Conservation (phyloP, 2,797 vertebrate species). For the Pseudomugil gertrudae region DNA sequence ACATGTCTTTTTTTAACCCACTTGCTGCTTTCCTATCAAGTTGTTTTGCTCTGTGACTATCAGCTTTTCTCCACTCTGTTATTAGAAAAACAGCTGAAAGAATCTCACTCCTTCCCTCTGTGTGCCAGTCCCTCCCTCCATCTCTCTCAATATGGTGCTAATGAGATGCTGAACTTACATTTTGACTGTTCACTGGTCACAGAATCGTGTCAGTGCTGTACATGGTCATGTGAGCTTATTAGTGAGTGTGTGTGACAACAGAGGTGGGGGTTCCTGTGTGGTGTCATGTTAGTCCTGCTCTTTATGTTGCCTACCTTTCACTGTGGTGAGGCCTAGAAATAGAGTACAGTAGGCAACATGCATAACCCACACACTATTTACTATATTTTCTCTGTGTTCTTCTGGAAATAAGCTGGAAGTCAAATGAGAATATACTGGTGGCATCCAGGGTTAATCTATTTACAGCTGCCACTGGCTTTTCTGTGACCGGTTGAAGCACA, state of each 20-base stretch:
- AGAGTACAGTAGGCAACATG: conserved; percentile 20
- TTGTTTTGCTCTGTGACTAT: conserved; percentile 38
- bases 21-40: conserved; percentile 26
- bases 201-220: conserved; percentile 62
- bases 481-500: neutral
- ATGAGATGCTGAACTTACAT: conserved; percentile 75
- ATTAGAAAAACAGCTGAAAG: conserved; percentile 68
- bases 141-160: conserved; percentile 78
- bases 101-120: conserved; percentile 47
- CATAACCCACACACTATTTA: conserved; percentile 21
- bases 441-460: conserved; percentile 19
- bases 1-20: conserved; percentile 37
- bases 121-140: conserved; percentile 55
- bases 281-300: conserved; percentile 31
- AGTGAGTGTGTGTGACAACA: conserved; percentile 62
- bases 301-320: conserved; percentile 47
- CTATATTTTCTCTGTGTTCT: conserved; percentile 21
- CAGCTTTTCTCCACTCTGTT: conserved; percentile 44
- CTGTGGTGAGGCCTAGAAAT: conserved; percentile 48
- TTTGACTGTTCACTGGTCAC: conserved; percentile 61
- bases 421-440: conserved; percentile 10
- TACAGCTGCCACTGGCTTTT: conserved; percentile 8
- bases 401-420: conserved; percentile 36
- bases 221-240: conserved; percentile 74
- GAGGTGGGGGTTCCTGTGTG: conserved; percentile 19